Percentiles rank a stretch among this genome's conserved stretches.
Conservation (phyloP, 1,140 invertebrate genomes). For the Eriocheir sinensis region DNA sequence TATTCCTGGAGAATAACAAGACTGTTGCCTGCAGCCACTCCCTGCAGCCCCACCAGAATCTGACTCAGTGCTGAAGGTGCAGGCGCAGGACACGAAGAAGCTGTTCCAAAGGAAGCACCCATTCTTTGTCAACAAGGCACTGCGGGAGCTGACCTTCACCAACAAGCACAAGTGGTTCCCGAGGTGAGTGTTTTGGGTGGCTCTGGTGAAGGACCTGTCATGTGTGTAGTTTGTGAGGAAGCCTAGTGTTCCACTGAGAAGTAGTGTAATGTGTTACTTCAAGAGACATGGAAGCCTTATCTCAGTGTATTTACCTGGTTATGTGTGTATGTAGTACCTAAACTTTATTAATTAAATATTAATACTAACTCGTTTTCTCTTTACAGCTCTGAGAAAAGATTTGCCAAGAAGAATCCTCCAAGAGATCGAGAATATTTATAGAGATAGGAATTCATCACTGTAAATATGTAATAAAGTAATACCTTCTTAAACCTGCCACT, state of each 20-base stretch:
- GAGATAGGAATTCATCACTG: background rate
- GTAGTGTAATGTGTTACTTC: no score
- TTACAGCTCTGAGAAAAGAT: slow-evolving; percentile 59
- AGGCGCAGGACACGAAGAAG: slow-evolving; percentile 79
- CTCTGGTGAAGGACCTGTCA: background rate
- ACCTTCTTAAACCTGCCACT: background rate
- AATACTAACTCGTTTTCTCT: background rate
- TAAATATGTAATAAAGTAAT: background rate
- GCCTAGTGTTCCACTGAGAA: no score
- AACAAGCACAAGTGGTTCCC: slow-evolving; percentile 80
- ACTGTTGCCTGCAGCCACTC: slow-evolving; percentile 73
- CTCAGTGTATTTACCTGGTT: no score
- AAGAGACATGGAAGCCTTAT: no score
- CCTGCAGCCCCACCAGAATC: slow-evolving; percentile 74
- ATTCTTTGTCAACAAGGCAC: slow-evolving; percentile 77
- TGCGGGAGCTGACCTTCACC: slow-evolving; percentile 80
- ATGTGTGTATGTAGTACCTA: no score
- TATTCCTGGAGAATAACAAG: no score
- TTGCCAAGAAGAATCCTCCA: slow-evolving; percentile 73
- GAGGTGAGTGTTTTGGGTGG: slow-evolving; percentile 79
- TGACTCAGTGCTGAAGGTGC: slow-evolving; percentile 80
- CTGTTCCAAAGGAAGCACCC: slow-evolving; percentile 78
- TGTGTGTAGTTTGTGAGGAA: no score
- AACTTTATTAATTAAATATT: no score
- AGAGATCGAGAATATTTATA: slow-evolving; percentile 71